Percentiles rank a stretch among this genome's conserved stretches.
phyloP scores from a whole-genome alignment of 2,113 vertebrate species.

The Coptodon bakossiorum region DNA sequence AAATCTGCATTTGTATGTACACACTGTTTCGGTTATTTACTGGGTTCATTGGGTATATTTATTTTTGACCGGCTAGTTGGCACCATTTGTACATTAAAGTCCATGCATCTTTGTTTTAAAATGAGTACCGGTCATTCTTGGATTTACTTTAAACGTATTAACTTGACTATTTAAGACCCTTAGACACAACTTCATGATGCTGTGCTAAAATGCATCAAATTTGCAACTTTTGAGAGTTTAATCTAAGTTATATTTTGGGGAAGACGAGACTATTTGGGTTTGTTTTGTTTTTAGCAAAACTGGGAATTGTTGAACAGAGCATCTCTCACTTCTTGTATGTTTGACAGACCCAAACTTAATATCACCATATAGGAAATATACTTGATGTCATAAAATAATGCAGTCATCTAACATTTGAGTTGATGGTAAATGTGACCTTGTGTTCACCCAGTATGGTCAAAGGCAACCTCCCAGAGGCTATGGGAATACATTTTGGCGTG shows the following conservation, averaged over 20 bases:
- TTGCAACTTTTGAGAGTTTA: neutral
- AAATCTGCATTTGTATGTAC: neutral
- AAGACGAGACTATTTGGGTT: neutral
- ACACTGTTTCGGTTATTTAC: neutral
- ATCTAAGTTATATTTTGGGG: neutral
- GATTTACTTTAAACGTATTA: neutral
- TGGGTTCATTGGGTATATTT: neutral
- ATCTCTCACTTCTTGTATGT: neutral
- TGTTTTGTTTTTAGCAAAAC: neutral
- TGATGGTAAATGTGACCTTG: neutral
- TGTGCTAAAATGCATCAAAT: neutral
- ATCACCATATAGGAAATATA: neutral
- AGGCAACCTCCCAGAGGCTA: constrained; percentile 55
- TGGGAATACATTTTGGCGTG: constrained; percentile 85
- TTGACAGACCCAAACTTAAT: neutral
- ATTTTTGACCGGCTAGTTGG: neutral
- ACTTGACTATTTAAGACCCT: neutral
- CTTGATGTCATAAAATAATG: neutral
- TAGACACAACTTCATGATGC: neutral
- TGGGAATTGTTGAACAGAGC: neutral
- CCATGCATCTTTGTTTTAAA: neutral
- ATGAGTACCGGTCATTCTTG: neutral
- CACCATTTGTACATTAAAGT: neutral
- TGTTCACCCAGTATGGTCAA: constrained; percentile 20
- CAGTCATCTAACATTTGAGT: neutral